Evolutionary conservation across 2,888 invertebrate genomes (phyloP).

Genomic region (Parapristionchus giblindavisi): DNA sequence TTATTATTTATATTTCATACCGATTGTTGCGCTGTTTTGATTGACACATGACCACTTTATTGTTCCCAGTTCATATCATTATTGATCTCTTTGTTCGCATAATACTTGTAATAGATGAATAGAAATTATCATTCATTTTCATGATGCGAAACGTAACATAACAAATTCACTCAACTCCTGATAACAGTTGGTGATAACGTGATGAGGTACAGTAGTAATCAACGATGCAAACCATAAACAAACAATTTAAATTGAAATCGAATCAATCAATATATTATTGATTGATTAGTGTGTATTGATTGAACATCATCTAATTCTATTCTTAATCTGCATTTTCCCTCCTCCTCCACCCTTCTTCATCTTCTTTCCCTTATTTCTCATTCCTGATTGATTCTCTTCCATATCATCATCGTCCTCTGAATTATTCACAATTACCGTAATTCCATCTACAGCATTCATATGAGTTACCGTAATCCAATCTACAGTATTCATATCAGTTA

Average conservation of each 20-base stretch:
- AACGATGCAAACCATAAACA: conserved; percentile 4
- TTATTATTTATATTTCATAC: too few species aligned
- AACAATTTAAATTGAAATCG: neutral
- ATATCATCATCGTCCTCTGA: conserved; percentile 33
- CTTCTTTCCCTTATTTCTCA: conserved; percentile 29
- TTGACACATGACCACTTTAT: too few species aligned
- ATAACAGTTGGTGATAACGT: conserved; percentile 11
- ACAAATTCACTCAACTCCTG: neutral
- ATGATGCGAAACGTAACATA: conserved; percentile 28
- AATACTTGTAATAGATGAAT: too few species aligned
- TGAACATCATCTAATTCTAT: conserved; percentile 29
- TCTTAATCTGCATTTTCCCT: conserved; percentile 28
- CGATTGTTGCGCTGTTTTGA: too few species aligned
- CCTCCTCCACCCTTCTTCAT: conserved; percentile 22
- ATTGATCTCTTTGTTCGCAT: too few species aligned
- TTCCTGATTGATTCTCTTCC: conserved; percentile 25
- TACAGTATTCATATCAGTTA: too few species aligned
- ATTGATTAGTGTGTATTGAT: neutral
- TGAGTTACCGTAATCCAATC: too few species aligned
- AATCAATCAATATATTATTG: neutral
- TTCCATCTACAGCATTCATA: too few species aligned
- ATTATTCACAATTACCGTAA: neutral
- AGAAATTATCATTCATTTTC: too few species aligned
- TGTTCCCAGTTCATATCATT: too few species aligned
- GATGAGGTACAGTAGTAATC: too few species aligned